Conservation (phyloP, 2,888 invertebrate species). For the Pyrgus malvae region DNA sequence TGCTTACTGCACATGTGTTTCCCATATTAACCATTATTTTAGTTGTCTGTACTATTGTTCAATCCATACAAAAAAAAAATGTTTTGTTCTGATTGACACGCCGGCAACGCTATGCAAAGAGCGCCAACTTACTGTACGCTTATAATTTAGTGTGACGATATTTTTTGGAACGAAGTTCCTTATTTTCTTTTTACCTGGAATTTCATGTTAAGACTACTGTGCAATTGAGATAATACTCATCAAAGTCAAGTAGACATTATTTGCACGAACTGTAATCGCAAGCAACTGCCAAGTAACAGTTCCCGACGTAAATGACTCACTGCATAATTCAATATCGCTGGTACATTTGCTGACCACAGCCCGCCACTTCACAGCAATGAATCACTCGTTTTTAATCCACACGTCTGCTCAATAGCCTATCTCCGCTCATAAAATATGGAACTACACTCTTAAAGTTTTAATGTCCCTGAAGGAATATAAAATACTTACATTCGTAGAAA, state of each 20-base stretch:
- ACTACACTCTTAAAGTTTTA: background rate
- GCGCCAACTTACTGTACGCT: no score
- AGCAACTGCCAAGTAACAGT: background rate
- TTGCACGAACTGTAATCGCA: background rate
- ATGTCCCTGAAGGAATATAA: background rate
- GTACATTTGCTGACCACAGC: background rate
- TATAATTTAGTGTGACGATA: no score
- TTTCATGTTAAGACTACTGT: background rate
- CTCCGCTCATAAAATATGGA: background rate
- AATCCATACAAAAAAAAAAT: no score
- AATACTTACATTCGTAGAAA: no score
- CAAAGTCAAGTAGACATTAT: background rate
- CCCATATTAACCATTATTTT: no score
- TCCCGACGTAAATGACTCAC: slow-evolving; percentile 7
- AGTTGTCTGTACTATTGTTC: no score
- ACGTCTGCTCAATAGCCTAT: background rate
- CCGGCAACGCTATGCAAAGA: no score
- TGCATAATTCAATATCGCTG: slow-evolving; percentile 7
- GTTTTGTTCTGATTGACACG: no score
- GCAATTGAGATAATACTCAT: background rate
- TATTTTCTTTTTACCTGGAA: background rate
- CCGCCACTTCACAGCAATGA: slow-evolving; percentile 1
- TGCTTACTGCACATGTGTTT: no score
- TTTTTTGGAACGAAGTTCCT: no score
- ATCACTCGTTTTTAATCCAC: slow-evolving; percentile 6